Evolutionary conservation across 2,888 invertebrate genomes (phyloP).

Genomic region (Nymphalis polychloros): DNA sequence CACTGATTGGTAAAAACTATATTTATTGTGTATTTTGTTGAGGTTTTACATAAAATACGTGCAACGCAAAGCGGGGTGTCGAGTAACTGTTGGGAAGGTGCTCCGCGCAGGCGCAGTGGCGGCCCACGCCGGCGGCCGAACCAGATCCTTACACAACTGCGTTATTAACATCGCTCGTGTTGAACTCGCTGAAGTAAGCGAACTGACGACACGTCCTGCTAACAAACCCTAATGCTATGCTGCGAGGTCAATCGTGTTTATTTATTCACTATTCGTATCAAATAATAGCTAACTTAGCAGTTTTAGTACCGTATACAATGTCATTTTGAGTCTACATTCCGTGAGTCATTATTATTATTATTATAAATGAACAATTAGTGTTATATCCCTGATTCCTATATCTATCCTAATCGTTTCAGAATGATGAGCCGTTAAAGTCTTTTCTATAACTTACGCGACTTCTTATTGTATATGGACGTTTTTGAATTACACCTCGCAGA

Average conservation of each 20-base stretch:
- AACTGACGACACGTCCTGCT: neutral
- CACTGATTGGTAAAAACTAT: neutral
- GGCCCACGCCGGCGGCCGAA: slow-evolving; percentile 13
- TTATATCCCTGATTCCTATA: no score
- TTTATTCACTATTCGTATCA: no score
- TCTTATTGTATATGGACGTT: no score
- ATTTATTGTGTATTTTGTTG: slow-evolving; percentile 6
- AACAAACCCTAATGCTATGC: neutral
- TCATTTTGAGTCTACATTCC: no score
- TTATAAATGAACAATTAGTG: no score
- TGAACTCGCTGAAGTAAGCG: neutral
- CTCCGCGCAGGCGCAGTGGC: slow-evolving; percentile 19
- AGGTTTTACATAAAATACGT: slow-evolving; percentile 7
- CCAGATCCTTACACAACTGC: slow-evolving; percentile 13
- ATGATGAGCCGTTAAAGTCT: no score
- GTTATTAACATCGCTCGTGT: neutral
- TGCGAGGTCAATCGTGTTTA: neutral
- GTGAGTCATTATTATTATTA: no score
- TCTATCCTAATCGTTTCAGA: no score
- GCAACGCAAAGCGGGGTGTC: slow-evolving; percentile 3
- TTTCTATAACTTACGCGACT: no score
- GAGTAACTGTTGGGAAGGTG: neutral
- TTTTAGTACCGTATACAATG: no score
- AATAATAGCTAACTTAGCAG: no score
- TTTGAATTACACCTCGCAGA: no score